These are phyloP conservation scores for Drosophila pseudotalamancana DNA, from an alignment of 2,888 invertebrate species.

Conservation along the genomic window DNA sequence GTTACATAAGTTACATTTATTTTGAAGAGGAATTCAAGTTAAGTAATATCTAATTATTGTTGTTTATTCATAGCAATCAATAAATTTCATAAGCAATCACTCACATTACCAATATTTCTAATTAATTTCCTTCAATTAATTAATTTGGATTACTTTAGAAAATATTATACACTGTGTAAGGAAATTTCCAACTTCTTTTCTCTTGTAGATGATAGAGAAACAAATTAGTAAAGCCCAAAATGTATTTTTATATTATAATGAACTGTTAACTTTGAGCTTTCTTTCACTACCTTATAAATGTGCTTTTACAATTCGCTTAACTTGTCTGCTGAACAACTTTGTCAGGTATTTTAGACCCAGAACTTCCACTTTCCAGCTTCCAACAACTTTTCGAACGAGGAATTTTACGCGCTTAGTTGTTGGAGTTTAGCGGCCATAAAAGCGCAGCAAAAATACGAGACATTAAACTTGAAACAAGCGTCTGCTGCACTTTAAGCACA, in stretches of 20 bases:
- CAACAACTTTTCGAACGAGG: conserved; percentile 44
- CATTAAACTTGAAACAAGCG: conserved; percentile 49
- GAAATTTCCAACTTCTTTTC: too few species aligned
- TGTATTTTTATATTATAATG: background rate
- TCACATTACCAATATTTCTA: too few species aligned
- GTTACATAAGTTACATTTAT: too few species aligned
- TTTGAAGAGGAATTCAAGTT: too few species aligned
- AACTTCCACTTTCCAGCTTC: conserved; percentile 2
- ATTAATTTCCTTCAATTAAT: too few species aligned
- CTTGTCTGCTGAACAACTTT: conserved; percentile 31
- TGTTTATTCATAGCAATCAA: too few species aligned
- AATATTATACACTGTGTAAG: too few species aligned
- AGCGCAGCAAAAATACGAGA: conserved; percentile 48
- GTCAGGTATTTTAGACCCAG: conserved; percentile 36
- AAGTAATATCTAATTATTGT: too few species aligned
- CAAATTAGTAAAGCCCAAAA: too few species aligned
- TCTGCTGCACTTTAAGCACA: conserved; percentile 51
- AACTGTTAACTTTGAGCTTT: background rate
- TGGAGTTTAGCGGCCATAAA: conserved; percentile 58
- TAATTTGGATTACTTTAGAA: too few species aligned
- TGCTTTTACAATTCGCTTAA: background rate
- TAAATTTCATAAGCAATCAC: too few species aligned
- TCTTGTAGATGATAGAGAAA: too few species aligned
- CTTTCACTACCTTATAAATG: background rate
- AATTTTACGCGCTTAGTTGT: conserved; percentile 59